Evolutionary conservation across 2,888 invertebrate genomes (phyloP).

Genomic region (Eupithecia tripunctaria): DNA sequence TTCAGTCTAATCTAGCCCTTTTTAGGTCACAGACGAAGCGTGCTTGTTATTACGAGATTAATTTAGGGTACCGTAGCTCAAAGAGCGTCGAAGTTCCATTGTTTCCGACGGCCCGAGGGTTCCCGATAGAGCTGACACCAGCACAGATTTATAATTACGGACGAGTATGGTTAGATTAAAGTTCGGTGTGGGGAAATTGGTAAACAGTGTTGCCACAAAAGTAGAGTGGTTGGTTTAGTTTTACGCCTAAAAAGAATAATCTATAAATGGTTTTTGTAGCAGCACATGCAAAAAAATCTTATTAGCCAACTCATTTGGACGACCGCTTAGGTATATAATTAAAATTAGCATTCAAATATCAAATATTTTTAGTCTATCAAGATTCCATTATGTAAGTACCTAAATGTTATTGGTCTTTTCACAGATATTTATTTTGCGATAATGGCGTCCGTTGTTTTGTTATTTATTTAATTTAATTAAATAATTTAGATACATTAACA

Average conservation of each 20-base stretch:
- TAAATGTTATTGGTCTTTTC: not conserved
- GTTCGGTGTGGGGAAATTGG: not conserved
- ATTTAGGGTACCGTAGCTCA: constrained; percentile 26
- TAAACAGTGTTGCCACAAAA: constrained; percentile 9
- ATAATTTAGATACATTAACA: no score
- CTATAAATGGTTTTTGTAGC: constrained; percentile 1
- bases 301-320: not conserved
- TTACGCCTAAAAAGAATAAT: not conserved
- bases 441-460: not conserved
- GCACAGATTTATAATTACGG: constrained; percentile 27
- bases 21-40: constrained; percentile 15
- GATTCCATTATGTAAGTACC: no score
- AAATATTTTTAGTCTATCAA: not conserved
- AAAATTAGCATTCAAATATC: not conserved
- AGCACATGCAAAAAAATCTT: not conserved
- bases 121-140: constrained; percentile 26
- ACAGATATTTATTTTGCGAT: not conserved
- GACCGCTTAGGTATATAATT: not conserved
- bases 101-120: constrained; percentile 23
- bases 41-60: constrained; percentile 26
- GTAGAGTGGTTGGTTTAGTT: not conserved
- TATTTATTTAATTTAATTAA: not conserved
- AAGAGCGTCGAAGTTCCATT: constrained; percentile 29
- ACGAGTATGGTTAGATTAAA: constrained; percentile 1
- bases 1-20: not conserved